Percentiles rank a stretch among this genome's conserved stretches.
Evolutionary conservation across 2,888 invertebrate genomes (phyloP).

Genomic region (Tenthredo amoena): DNA sequence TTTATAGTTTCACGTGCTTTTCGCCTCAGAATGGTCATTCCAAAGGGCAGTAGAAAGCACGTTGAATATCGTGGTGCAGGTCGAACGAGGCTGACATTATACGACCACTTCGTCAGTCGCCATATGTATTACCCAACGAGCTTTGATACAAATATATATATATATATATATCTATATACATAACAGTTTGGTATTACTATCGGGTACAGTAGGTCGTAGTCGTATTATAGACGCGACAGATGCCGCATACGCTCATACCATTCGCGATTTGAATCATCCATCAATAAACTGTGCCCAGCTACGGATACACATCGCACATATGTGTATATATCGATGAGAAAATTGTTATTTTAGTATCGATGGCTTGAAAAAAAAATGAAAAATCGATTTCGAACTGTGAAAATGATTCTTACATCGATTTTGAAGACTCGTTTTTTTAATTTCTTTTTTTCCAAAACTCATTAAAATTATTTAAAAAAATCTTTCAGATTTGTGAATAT

Average conservation of each 20-base stretch:
- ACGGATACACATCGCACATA: neutral
- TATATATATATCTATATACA: neutral
- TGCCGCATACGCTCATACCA: conserved; percentile 2
- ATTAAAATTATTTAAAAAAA: no score
- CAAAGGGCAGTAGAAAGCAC: neutral
- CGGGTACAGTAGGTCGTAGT: conserved; percentile 1
- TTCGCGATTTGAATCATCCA: conserved; percentile 14
- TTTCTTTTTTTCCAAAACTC: no score
- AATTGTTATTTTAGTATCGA: neutral
- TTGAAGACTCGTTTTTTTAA: neutral
- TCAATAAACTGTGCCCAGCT: neutral
- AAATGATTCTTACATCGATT: neutral
- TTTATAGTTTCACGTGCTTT: conserved; percentile 44
- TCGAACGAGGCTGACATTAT: conserved; percentile 1
- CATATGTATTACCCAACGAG: neutral
- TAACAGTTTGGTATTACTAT: neutral
- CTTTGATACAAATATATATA: no score
- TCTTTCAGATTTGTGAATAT: no score
- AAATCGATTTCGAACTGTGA: neutral
- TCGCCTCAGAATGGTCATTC: conserved; percentile 49
- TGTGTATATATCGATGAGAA: neutral
- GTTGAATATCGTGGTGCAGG: neutral
- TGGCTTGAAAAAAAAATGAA: neutral
- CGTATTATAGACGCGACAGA: conserved; percentile 23
- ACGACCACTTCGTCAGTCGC: conserved; percentile 30